These are phyloP conservation scores for Promerops cafer DNA, from an alignment of 2,113 vertebrate genomes.

Conservation along the genomic window DNA sequence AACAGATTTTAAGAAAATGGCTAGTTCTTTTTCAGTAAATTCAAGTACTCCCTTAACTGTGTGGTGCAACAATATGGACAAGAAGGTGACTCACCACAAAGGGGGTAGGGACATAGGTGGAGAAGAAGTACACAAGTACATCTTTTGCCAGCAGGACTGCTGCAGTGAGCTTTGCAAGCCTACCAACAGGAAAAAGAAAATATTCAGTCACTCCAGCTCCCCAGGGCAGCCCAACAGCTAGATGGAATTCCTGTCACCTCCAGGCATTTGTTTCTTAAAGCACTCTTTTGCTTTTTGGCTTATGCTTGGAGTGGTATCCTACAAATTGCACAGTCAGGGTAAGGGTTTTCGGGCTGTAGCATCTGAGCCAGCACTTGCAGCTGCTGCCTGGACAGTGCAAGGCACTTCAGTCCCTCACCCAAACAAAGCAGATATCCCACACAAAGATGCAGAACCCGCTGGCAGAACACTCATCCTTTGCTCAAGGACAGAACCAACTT, in stretches of 20 bases:
- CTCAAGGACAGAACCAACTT: background rate
- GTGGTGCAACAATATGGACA: background rate
- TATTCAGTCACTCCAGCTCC: background rate
- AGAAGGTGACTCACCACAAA: constrained; percentile 85
- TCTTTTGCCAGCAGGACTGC: constrained; percentile 86
- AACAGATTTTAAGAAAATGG: background rate
- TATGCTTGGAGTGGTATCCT: fast-evolving
- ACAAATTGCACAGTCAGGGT: too few relatives aligned
- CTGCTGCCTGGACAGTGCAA: background rate
- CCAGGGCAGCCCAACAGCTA: background rate
- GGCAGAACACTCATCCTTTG: background rate
- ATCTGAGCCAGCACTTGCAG: fast-evolving
- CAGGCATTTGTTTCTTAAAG: background rate
- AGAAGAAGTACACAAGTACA: constrained; percentile 87
- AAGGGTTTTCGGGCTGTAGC: background rate
- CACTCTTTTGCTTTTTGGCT: background rate
- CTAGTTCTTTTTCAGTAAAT: background rate
- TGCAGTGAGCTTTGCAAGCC: constrained; percentile 86
- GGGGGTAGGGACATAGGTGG: constrained; percentile 88
- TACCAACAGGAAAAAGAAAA: constrained; percentile 17
- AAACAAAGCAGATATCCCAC: background rate
- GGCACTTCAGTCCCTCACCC: background rate
- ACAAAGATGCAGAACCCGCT: background rate
- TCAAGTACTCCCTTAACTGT: background rate
- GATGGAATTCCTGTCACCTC: background rate